Conservation (phyloP, 2,113 vertebrate species). For the Nycticebus coucang region DNA sequence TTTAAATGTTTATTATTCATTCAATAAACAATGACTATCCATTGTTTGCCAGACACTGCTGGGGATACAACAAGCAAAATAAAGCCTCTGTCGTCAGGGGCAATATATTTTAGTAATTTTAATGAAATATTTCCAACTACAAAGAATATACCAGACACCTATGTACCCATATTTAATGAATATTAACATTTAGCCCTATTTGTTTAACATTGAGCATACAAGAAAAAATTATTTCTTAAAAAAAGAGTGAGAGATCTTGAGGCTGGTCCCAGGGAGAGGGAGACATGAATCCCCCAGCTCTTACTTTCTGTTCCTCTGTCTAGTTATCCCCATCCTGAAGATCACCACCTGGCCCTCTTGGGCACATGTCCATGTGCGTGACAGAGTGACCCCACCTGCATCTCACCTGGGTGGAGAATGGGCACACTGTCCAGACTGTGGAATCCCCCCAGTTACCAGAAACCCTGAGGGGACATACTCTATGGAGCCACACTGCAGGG, state of each 20-base stretch:
- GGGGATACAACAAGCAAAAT: neutral
- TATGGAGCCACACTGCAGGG: neutral
- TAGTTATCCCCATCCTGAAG: slow-evolving; percentile 41
- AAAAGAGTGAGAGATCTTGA: neutral
- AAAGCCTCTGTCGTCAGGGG: neutral
- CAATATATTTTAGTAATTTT: neutral
- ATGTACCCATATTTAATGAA: neutral
- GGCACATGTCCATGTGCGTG: accelerated
- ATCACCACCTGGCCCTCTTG: neutral
- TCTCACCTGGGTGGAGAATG: slow-evolving; percentile 57
- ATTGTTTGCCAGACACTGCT: neutral
- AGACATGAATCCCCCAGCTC: neutral
- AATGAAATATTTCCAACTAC: neutral
- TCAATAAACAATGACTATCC: neutral
- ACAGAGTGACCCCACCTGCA: neutral
- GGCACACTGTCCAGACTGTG: neutral
- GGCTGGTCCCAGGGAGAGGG: neutral
- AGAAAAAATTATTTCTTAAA: neutral
- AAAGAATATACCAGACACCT: neutral
- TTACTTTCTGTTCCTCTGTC: neutral
- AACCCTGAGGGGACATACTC: slow-evolving; percentile 34
- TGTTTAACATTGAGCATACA: neutral
- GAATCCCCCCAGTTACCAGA: neutral
- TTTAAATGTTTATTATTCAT: slow-evolving; percentile 22
- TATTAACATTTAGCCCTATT: neutral